Evolutionary conservation across 2,113 vertebrate genomes (phyloP).

Genomic region (Vimba vimba): DNA sequence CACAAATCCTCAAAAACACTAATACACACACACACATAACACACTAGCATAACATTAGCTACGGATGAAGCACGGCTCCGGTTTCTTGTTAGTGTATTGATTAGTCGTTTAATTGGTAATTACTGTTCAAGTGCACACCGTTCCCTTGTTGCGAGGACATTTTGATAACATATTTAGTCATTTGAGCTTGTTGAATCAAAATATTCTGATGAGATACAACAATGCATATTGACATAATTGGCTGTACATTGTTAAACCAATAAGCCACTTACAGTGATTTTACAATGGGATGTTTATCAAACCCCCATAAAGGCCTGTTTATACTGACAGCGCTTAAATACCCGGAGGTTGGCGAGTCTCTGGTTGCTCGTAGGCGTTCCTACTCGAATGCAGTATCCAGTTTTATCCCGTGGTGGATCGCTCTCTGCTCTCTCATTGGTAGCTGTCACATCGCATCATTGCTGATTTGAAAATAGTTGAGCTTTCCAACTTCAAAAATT

Average conservation of each 20-base stretch:
- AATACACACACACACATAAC: conserved; percentile 12
- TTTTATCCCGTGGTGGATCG: not conserved
- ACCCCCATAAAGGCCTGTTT: too few species aligned
- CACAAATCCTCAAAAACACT: conserved; percentile 47
- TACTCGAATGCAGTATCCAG: not conserved
- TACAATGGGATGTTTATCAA: not conserved
- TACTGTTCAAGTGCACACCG: conserved; percentile 28
- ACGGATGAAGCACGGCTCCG: not conserved
- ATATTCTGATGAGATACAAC: conserved; percentile 24
- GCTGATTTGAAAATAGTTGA: not conserved
- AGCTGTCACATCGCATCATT: not conserved
- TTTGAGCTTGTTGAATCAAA: conserved; percentile 31
- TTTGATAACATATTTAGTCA: conserved; percentile 35
- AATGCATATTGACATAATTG: conserved; percentile 7
- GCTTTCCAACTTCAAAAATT: not conserved
- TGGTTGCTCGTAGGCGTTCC: not conserved
- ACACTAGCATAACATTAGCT: conserved; percentile 15
- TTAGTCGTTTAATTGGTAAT: conserved; percentile 41
- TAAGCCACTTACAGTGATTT: conserved; percentile 5
- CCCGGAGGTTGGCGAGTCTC: not conserved
- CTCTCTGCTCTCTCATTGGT: not conserved
- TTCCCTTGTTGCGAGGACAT: conserved; percentile 20
- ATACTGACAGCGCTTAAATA: not conserved
- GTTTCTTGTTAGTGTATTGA: conserved; percentile 42
- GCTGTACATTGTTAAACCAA: conserved; percentile 29